A percentile compares a stretch with the other conserved stretches of the same genome.
These are phyloP conservation scores for Sarcophaga rosellei DNA, from an alignment of 2,888 invertebrate genomes.

Conservation along the genomic window DNA sequence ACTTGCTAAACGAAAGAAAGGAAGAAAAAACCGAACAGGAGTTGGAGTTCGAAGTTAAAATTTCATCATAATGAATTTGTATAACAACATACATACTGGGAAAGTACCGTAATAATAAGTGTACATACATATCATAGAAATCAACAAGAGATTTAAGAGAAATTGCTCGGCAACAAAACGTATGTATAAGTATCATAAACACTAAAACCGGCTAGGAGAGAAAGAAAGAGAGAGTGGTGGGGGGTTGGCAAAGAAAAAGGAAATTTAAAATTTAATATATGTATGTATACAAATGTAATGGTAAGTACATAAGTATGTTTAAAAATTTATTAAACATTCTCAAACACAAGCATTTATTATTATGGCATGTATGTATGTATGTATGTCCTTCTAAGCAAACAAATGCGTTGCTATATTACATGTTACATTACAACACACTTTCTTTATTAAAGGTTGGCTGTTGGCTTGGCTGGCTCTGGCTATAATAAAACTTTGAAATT, in stretches of 20 bases:
- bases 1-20: conserved; percentile 22
- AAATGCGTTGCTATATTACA: not conserved
- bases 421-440: not conserved
- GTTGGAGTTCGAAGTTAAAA: conserved; percentile 28
- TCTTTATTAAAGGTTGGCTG: no score
- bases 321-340: not conserved
- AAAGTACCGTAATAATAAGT: conserved; percentile 18
- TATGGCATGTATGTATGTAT: not conserved
- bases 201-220: no score
- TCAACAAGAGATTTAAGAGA: not conserved
- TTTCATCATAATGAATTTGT: conserved; percentile 52
- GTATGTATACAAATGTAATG: no score
- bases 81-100: conserved; percentile 28
- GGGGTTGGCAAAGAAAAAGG: not conserved
- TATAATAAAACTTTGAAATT: conserved; percentile 30
- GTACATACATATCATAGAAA: not conserved
- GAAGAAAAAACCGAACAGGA: not conserved
- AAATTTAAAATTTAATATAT: conserved; percentile 31
- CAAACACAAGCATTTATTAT: not conserved
- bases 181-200: conserved; percentile 15
- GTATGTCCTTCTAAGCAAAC: not conserved
- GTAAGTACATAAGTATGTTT: not conserved
- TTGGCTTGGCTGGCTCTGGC: not conserved
- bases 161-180: not conserved
- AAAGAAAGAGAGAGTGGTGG: not conserved